Percentiles rank a stretch among this genome's conserved stretches.
These are phyloP conservation scores for Serrognathus titanus DNA, from an alignment of 2,888 invertebrate genomes.

Conservation along the genomic window DNA sequence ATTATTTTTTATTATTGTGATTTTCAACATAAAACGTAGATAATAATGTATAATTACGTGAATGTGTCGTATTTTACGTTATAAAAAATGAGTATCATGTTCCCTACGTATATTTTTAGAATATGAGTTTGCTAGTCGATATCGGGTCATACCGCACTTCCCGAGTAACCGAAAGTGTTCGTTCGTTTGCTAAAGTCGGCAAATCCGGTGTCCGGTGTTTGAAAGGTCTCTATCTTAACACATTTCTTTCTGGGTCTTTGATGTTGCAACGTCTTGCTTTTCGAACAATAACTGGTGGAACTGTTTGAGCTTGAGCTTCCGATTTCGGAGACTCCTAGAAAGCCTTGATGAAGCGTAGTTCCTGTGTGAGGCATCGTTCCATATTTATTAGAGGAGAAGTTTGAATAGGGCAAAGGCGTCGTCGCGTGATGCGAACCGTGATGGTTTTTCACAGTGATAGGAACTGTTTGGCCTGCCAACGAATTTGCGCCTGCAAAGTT, in stretches of 20 bases:
- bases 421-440: conserved; percentile 33
- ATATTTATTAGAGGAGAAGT: conserved; percentile 36
- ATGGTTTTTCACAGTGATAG: conserved; percentile 48
- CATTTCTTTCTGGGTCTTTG: conserved; percentile 43
- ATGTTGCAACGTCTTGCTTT: conserved; percentile 47
- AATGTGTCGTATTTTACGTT: background rate
- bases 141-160: conserved; percentile 45
- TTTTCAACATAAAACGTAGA: conserved; percentile 14
- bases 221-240: conserved; percentile 48
- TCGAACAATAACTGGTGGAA: conserved; percentile 41
- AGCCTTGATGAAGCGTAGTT: conserved; percentile 46
- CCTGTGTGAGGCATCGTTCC: conserved; percentile 43
- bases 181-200: conserved; percentile 40
- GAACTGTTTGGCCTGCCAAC: conserved; percentile 49
- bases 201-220: conserved; percentile 41
- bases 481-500: conserved; percentile 30
- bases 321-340: conserved; percentile 45
- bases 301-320: conserved; percentile 46
- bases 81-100: conserved; percentile 1
- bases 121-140: conserved; percentile 14
- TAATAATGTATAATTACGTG: background rate
- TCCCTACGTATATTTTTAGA: conserved; percentile 12
- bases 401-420: conserved; percentile 29
- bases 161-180: conserved; percentile 41
- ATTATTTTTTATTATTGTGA: background rate